These are phyloP conservation scores for Limanda limanda DNA, from an alignment of 2,113 vertebrate genomes.

Conservation along the genomic window DNA sequence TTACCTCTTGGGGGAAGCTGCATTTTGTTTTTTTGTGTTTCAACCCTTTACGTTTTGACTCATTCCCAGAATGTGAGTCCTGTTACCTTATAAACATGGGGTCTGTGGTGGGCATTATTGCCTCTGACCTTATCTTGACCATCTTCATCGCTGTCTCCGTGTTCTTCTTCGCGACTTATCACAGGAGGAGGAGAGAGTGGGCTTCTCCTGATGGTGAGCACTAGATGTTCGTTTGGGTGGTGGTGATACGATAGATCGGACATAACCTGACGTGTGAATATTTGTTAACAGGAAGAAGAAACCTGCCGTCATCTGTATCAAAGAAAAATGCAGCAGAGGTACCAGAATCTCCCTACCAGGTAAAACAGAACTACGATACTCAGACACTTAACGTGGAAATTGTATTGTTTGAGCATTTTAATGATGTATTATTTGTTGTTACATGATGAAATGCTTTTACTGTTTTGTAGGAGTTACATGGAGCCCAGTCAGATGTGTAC, in stretches of 20 bases:
- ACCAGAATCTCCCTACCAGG: conserved; percentile 83
- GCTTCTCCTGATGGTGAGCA: conserved; percentile 58
- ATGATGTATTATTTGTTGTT: neutral
- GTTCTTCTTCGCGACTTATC: conserved; percentile 70
- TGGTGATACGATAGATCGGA: neutral
- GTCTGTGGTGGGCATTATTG: conserved; percentile 72
- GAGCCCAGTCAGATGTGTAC: conserved; percentile 82
- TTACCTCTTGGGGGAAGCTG: neutral
- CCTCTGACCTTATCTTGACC: conserved; percentile 80
- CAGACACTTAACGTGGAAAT: neutral
- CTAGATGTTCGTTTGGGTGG: neutral
- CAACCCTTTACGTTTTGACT: neutral
- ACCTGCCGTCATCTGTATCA: conserved; percentile 30
- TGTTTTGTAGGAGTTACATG: conserved; percentile 79
- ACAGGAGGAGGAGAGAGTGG: conserved; percentile 59
- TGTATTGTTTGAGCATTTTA: neutral
- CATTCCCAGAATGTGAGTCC: conserved; percentile 72
- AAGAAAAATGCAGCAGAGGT: conserved; percentile 69
- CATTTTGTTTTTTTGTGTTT: conserved; percentile 1
- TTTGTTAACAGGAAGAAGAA: conserved; percentile 51
- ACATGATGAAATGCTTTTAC: conserved; percentile 13
- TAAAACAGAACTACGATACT: conserved; percentile 34
- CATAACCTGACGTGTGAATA: neutral
- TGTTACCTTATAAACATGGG: conserved; percentile 78
- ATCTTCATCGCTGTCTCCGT: conserved; percentile 77